Conservation (phyloP, 2,797 vertebrate genomes). For the Argya squamiceps region DNA sequence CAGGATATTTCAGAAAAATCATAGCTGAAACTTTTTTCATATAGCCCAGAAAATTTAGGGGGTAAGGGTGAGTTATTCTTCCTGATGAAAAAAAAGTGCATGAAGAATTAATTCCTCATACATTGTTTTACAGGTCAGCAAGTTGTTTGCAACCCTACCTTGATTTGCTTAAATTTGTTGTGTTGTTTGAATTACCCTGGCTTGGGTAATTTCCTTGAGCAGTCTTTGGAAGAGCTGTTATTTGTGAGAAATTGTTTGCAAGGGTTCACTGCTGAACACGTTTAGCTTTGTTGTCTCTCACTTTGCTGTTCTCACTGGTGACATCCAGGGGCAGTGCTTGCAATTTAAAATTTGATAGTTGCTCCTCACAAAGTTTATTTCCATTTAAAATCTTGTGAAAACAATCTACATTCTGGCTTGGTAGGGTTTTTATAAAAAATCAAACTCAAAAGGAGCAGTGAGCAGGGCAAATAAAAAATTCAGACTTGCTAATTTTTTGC, state of each 20-base stretch:
- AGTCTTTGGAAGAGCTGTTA: not conserved
- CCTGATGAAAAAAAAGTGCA: not conserved
- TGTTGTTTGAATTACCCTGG: not conserved
- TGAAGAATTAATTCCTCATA: not conserved
- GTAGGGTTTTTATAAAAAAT: not conserved
- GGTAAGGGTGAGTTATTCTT: not conserved
- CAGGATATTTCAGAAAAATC: not conserved
- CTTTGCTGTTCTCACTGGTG: not conserved
- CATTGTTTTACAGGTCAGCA: not conserved
- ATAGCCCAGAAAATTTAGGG: not conserved
- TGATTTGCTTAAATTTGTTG: not conserved
- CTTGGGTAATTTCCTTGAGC: not conserved
- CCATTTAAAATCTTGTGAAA: not conserved
- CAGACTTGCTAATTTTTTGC: not conserved
- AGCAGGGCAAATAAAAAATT: not conserved
- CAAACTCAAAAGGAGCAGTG: not conserved
- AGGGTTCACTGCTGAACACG: not conserved
- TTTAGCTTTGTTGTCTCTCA: not conserved
- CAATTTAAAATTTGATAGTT: not conserved
- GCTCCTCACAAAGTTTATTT: not conserved
- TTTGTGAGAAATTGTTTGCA: not conserved
- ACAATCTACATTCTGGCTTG: not conserved
- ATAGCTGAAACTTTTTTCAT: not conserved
- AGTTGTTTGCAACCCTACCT: not conserved
- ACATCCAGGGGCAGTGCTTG: not conserved